Percentiles rank a stretch among this genome's conserved stretches.
Conservation (phyloP, 2,797 vertebrate genomes). For the Pipistrellus pygmaeus region DNA sequence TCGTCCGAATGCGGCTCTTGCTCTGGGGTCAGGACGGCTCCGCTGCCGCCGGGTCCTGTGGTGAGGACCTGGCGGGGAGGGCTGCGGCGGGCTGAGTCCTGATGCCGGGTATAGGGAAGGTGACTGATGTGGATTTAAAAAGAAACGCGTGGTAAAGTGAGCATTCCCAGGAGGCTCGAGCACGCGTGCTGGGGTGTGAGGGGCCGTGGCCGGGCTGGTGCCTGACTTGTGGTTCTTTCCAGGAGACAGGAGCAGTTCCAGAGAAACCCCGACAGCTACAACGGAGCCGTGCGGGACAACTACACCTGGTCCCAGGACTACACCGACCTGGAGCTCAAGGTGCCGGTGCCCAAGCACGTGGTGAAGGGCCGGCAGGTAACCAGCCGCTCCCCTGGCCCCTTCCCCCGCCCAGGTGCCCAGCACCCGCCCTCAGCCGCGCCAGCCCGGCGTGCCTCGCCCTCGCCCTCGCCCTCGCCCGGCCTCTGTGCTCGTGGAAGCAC, state of each 20-base stretch:
- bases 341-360: slow-evolving; percentile 92
- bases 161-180: background rate
- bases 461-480: background rate
- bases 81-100: background rate
- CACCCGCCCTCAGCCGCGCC: accelerated
- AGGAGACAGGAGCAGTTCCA: slow-evolving; percentile 91
- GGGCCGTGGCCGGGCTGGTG: background rate
- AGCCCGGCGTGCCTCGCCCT: background rate
- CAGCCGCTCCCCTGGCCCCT: background rate
- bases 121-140: background rate
- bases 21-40: background rate
- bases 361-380: slow-evolving; percentile 96
- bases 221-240: slow-evolving; percentile 59
- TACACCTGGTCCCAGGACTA: slow-evolving; percentile 99
- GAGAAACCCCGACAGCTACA: slow-evolving; percentile 95
- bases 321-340: slow-evolving; percentile 95
- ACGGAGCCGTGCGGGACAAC: slow-evolving; percentile 95
- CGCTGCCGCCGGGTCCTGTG: no score
- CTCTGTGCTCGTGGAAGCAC: background rate
- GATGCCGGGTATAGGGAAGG: background rate
- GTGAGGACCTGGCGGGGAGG: background rate
- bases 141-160: background rate
- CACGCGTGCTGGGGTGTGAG: accelerated
- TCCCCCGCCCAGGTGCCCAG: background rate
- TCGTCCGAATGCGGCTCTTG: no score